Evolutionary conservation across 2,797 vertebrate species (phyloP).

Genomic region (Nannoperca obscura): DNA sequence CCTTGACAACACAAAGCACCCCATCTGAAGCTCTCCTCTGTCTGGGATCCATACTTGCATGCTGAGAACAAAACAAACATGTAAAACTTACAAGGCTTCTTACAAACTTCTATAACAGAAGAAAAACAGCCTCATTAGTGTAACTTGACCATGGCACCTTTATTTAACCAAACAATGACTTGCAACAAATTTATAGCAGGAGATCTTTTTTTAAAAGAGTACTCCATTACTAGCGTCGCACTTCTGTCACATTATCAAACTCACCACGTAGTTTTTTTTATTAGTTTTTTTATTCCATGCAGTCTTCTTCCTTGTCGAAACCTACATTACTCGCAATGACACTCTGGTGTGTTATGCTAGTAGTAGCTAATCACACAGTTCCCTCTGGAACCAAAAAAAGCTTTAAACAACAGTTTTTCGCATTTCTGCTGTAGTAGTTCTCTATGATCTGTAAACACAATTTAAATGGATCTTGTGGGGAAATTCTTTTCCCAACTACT

Average conservation of each 20-base stretch:
- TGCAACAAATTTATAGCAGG: neutral
- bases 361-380: neutral
- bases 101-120: neutral
- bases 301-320: neutral
- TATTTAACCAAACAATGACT: neutral
- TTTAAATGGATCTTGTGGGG: neutral
- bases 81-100: neutral
- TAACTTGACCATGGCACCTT: neutral
- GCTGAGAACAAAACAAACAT: slow-evolving; percentile 55
- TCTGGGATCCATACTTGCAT: slow-evolving; percentile 61
- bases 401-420: neutral
- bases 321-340: neutral
- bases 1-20: slow-evolving; percentile 72
- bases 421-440: neutral
- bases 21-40: slow-evolving; percentile 80
- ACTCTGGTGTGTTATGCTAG: neutral
- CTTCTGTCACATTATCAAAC: too few relatives aligned
- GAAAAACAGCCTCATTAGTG: neutral
- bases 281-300: too few relatives aligned
- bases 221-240: too few relatives aligned
- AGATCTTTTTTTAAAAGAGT: too few relatives aligned
- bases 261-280: too few relatives aligned
- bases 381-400: neutral
- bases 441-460: neutral
- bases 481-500: too few relatives aligned